phyloP scores from a whole-genome alignment of 2,113 vertebrate species.

The Panthera uncia region DNA sequence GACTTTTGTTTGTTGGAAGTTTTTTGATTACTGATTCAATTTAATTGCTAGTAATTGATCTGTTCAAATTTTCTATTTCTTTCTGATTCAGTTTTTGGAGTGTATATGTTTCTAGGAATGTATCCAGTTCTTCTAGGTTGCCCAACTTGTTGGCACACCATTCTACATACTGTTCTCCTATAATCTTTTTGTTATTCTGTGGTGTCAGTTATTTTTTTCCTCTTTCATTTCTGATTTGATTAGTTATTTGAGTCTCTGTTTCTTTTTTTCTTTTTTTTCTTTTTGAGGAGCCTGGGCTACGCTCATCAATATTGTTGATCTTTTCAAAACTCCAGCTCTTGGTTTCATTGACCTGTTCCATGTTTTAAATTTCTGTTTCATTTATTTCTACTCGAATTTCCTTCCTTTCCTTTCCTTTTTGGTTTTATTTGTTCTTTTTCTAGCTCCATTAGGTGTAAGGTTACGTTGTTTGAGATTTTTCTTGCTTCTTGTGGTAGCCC shows the following conservation, averaged over 20 bases:
- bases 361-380: background rate
- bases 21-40: background rate
- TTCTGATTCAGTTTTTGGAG: background rate
- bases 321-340: background rate
- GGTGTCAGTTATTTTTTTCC: background rate
- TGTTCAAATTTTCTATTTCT: background rate
- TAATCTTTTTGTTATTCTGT: background rate
- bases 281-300: background rate
- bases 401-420: background rate
- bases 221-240: background rate
- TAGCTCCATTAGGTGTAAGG: background rate
- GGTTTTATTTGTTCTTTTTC: background rate
- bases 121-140: background rate
- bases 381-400: background rate
- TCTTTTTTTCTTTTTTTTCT: background rate
- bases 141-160: background rate
- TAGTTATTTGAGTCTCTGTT: background rate
- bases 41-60: background rate
- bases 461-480: background rate
- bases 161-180: background rate
- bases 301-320: background rate
- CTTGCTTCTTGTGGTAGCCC: background rate
- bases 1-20: background rate
- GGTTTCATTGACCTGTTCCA: background rate
- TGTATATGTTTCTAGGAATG: background rate